Base-by-base conservation (phyloP, 2,113 vertebrate species). In the Panthera tigris region DNA sequence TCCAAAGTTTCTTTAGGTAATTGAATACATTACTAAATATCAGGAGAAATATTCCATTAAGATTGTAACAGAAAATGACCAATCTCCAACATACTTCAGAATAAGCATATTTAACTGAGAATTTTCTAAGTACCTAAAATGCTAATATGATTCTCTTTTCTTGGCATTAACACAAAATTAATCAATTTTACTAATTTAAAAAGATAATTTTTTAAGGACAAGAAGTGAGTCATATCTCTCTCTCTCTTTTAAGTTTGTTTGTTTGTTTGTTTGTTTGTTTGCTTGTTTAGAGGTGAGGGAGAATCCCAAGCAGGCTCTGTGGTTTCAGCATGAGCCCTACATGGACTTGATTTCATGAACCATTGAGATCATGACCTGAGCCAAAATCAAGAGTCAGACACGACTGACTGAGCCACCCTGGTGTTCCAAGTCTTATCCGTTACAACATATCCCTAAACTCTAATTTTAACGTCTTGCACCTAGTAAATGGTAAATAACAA, bases 171-270 rank as follows among this genome's bases (percentile, higher is more conserved):
- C n/a, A 96, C 57, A 0, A 36, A 92, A 83, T 36, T 95, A 97
- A 95, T 95, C 41, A n/a, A 86, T 97, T 94, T 87, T 11, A 84
- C 76, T 94, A 97, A 97, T 98, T 87, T 97, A 68, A 95, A 98
- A 96, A 97, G 88, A 96, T 7, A 11, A 79, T 66, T 91, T 95
- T 88, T 83, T 48, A 36, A 94, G 81, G 29, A 39, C 29, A 92
- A 63, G 9, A 33, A 36, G 3, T 80, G 12, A 71, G 33, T 57
- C 8, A 81, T 48, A 57, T 1, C 1, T 7, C 4, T 89, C 57
- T 61, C 21, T 23, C 6, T 55, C 6, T 23, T 23, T 61, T 23
- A 61, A 61, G 21, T 61, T 61, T 61, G 23, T 61, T 55, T 55
- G 16, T 55, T 61, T 61, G 23, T 55, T 61, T 61, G 23, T 50